These are phyloP conservation scores for Morpho achilles DNA, from an alignment of 2,888 invertebrate species.

Conservation along the genomic window DNA sequence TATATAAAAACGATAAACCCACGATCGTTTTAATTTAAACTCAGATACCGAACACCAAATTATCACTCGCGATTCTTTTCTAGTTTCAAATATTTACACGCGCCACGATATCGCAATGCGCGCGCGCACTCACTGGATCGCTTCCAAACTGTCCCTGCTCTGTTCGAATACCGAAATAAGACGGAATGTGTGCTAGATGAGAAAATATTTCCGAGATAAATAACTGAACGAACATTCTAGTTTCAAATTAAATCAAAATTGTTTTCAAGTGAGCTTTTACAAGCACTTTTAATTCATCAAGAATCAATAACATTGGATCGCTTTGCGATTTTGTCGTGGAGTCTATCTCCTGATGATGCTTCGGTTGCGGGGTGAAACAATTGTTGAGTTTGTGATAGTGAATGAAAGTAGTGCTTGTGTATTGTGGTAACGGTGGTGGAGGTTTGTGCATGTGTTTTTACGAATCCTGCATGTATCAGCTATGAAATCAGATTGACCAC, in stretches of 20 bases:
- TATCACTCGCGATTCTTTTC: slow-evolving; percentile 2
- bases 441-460: too few species aligned
- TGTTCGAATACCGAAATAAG: slow-evolving; percentile 70
- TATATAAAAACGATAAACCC: slow-evolving; percentile 14
- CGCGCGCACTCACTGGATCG: slow-evolving; percentile 55
- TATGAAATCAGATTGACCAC: too few species aligned
- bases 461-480: too few species aligned
- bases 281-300: too few species aligned
- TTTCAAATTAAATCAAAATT: neutral
- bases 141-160: slow-evolving; percentile 73
- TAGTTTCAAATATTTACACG: neutral
- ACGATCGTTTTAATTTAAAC: slow-evolving; percentile 6
- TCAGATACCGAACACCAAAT: slow-evolving; percentile 7
- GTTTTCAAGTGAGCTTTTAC: too few species aligned
- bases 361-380: too few species aligned
- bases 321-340: too few species aligned
- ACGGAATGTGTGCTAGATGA: slow-evolving; percentile 59
- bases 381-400: too few species aligned
- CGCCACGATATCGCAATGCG: slow-evolving; percentile 26
- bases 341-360: too few species aligned
- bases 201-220: slow-evolving; percentile 53
- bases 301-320: too few species aligned
- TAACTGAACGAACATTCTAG: neutral
- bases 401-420: too few species aligned
- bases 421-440: too few species aligned